phyloP scores from a whole-genome alignment of 92 coral and sea anemone species.

The Epizoanthus illoricatus region DNA sequence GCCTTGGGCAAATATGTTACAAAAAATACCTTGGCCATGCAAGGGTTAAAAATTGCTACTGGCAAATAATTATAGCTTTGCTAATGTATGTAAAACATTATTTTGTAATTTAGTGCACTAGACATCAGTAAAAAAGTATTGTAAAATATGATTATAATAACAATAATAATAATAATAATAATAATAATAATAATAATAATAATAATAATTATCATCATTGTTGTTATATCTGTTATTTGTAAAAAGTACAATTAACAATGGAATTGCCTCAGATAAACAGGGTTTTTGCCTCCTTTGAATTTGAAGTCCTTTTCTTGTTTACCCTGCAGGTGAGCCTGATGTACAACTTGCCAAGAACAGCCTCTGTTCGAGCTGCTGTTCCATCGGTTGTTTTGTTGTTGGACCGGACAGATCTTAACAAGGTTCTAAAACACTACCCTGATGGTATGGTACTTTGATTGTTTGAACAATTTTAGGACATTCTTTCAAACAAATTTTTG shows the following conservation, averaged over 20 bases:
- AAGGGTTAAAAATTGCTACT: too few relatives aligned
- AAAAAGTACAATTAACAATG: too few relatives aligned
- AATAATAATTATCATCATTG: neutral
- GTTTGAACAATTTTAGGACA: neutral
- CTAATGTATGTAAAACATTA: too few relatives aligned
- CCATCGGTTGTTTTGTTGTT: conserved; percentile 70
- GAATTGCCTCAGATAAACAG: neutral
- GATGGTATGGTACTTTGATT: conserved; percentile 48
- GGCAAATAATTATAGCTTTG: too few relatives aligned
- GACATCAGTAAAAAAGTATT: too few relatives aligned
- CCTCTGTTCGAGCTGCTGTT: conserved; percentile 74
- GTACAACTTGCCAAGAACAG: conserved; percentile 76
- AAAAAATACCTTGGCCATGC: too few relatives aligned
- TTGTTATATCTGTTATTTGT: neutral
- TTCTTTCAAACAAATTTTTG: neutral
- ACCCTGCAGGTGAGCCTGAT: conserved; percentile 70
- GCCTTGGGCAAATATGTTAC: too few relatives aligned
- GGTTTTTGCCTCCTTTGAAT: too few relatives aligned
- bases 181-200: too few relatives aligned
- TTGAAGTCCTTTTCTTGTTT: neutral
- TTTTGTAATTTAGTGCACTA: too few relatives aligned
- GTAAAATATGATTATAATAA: too few relatives aligned
- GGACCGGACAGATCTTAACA: conserved; percentile 75
- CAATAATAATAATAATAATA: too few relatives aligned
- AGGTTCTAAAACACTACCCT: conserved; percentile 81